Conservation (phyloP, 1,140 invertebrate species). For the Monochamus saltuarius region DNA sequence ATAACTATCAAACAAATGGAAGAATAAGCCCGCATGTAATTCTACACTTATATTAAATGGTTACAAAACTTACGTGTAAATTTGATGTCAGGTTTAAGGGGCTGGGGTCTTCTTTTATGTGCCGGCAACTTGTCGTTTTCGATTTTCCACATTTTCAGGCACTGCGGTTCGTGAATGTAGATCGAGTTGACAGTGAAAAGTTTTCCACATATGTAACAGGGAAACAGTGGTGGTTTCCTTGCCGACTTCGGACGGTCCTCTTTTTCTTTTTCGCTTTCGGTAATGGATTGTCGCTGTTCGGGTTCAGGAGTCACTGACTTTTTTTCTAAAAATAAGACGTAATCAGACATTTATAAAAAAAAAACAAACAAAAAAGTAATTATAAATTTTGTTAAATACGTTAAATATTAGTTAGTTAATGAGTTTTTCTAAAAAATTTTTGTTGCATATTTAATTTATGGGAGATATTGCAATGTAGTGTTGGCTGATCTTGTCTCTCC, state of each 20-base stretch:
- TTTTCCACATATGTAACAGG: conserved; percentile 75
- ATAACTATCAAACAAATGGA: too few relatives aligned
- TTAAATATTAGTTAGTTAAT: too few relatives aligned
- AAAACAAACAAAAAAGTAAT: too few relatives aligned
- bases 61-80: conserved; percentile 52
- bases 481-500: too few relatives aligned
- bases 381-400: too few relatives aligned
- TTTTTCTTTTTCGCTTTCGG: conserved; percentile 20
- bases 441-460: too few relatives aligned
- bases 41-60: too few relatives aligned
- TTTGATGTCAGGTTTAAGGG: conserved; percentile 64
- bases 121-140: conserved; percentile 68
- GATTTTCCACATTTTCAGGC: conserved; percentile 71
- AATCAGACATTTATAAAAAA: too few relatives aligned
- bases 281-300: background rate
- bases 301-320: background rate
- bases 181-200: conserved; percentile 73
- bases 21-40: too few relatives aligned
- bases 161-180: conserved; percentile 75
- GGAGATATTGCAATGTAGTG: too few relatives aligned
- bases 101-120: conserved; percentile 59
- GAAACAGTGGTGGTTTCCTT: conserved; percentile 46
- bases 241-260: conserved; percentile 33
- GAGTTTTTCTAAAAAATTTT: too few relatives aligned
- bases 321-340: too few relatives aligned